These are phyloP conservation scores for Pterocles gutturalis DNA, from an alignment of 2,113 vertebrate genomes.

Conservation along the genomic window DNA sequence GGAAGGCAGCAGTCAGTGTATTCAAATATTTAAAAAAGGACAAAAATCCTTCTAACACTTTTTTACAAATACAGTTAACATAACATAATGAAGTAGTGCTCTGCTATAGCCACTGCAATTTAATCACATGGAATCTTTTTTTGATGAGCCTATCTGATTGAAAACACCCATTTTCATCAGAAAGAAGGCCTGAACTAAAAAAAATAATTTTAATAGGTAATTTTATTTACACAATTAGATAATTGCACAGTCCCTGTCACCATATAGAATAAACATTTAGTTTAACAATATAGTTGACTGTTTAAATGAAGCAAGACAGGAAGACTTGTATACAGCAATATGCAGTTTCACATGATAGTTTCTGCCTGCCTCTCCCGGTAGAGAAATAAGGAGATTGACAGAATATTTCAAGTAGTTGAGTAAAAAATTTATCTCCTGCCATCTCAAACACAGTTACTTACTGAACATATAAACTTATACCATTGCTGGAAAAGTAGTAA, in stretches of 20 bases:
- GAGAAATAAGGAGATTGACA: not conserved
- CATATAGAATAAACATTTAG: not conserved
- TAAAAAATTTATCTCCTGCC: not conserved
- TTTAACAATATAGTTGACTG: not conserved
- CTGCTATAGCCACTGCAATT: not conserved
- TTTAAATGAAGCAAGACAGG: not conserved
- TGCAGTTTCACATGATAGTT: not conserved
- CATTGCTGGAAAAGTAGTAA: not conserved
- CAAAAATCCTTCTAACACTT: not conserved
- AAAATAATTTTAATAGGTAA: not conserved
- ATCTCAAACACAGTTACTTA: not conserved
- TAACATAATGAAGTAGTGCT: not conserved
- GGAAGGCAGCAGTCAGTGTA: not conserved
- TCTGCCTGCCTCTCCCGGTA: not conserved
- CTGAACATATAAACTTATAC: not conserved
- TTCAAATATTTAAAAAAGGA: not conserved
- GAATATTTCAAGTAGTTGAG: not conserved
- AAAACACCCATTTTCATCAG: not conserved
- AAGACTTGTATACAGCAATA: not conserved
- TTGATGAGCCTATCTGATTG: not conserved
- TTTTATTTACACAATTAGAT: not conserved
- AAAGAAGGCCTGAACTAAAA: not conserved
- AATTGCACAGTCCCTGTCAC: not conserved
- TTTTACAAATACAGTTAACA: conserved; percentile 14
- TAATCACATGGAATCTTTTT: not conserved